Percentiles rank a stretch among this genome's conserved stretches.
Evolutionary conservation across 2,797 vertebrate genomes (phyloP).

Genomic region (Danio tinwini): DNA sequence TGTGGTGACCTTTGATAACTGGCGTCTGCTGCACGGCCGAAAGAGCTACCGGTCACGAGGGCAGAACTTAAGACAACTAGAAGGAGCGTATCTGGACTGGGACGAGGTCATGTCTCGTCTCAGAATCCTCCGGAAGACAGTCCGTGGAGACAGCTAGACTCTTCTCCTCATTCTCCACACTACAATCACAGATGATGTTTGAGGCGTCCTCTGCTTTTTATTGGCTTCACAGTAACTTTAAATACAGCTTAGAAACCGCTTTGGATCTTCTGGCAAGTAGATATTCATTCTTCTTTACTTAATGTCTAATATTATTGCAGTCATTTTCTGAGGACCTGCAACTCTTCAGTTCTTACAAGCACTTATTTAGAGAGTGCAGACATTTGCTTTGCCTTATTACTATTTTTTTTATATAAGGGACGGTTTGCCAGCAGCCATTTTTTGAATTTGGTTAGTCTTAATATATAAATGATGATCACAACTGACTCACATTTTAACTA

Average conservation of each 20-base stretch:
- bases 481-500: background rate
- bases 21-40: conserved; percentile 90
- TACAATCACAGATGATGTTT: background rate
- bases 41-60: conserved; percentile 73
- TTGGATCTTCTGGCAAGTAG: background rate
- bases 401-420: background rate
- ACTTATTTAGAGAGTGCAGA: background rate
- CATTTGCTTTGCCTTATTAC: background rate
- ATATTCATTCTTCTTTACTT: background rate
- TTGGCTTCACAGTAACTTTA: background rate
- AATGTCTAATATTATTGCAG: background rate
- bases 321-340: background rate
- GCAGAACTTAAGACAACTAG: conserved; percentile 80
- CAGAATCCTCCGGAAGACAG: conserved; percentile 75
- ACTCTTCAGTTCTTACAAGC: background rate
- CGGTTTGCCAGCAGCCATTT: background rate
- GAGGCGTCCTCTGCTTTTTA: background rate
- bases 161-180: background rate
- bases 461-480: background rate
- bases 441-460: background rate
- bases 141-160: conserved; percentile 66
- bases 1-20: conserved; percentile 93
- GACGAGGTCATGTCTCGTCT: conserved; percentile 94
- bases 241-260: background rate
- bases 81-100: conserved; percentile 95